A percentile compares a stretch with the other conserved stretches of the same genome.
Evolutionary conservation across 1,140 invertebrate species (phyloP).

Genomic region (Drosophila truncata): DNA sequence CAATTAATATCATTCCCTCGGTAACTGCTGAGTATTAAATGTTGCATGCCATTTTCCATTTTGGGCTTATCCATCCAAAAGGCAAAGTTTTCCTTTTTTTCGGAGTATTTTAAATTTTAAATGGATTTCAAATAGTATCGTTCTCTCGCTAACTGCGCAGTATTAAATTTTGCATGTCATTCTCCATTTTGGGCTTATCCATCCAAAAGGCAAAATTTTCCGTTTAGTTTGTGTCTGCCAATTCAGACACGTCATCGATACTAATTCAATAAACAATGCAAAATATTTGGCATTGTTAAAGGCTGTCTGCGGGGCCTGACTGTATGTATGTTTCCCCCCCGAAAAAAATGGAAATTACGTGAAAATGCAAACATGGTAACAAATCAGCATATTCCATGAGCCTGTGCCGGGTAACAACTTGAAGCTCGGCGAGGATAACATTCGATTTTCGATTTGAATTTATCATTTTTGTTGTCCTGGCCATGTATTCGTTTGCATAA

Average conservation of each 20-base stretch:
- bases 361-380: slow-evolving; percentile 51
- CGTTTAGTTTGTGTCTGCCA: slow-evolving; percentile 22
- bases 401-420: slow-evolving; percentile 39
- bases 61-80: slow-evolving; percentile 7
- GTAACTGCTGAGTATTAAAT: neutral
- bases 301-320: neutral
- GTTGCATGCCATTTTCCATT: neutral
- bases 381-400: slow-evolving; percentile 56
- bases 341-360: slow-evolving; percentile 50
- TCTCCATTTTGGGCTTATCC: slow-evolving; percentile 12
- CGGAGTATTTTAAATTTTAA: no score
- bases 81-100: no score
- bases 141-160: neutral
- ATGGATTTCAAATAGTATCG: slow-evolving; percentile 1
- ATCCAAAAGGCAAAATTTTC: neutral
- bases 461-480: slow-evolving; percentile 48
- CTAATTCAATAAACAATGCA: slow-evolving; percentile 74
- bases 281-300: slow-evolving; percentile 44
- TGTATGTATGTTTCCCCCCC: slow-evolving; percentile 26
- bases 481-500: slow-evolving; percentile 43
- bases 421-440: slow-evolving; percentile 47
- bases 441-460: slow-evolving; percentile 66
- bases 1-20: neutral
- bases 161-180: neutral
- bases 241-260: slow-evolving; percentile 60